A percentile compares a stretch with the other conserved stretches of the same genome.
Conservation (phyloP, 2,113 vertebrate species). For the Ctenodactylus gundi region DNA sequence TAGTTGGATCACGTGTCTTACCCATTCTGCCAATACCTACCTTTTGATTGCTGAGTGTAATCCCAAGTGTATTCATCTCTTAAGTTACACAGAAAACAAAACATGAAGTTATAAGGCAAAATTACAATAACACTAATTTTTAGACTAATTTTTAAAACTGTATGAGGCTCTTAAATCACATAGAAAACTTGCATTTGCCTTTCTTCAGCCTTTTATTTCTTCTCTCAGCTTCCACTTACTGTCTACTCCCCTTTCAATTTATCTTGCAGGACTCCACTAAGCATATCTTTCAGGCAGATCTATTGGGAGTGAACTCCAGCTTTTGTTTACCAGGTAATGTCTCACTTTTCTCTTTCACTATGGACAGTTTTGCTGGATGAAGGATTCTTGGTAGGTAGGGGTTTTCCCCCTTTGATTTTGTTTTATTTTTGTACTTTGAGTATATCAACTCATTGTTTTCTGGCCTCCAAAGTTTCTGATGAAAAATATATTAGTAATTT, state of each 20-base stretch:
- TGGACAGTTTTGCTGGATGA: not conserved
- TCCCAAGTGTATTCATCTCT: not conserved
- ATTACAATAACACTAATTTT: not conserved
- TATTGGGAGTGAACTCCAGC: not conserved
- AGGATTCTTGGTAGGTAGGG: not conserved
- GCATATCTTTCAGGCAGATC: too few relatives aligned
- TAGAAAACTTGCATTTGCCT: not conserved
- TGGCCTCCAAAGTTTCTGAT: not conserved
- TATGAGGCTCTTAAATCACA: not conserved
- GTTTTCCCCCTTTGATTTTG: too few relatives aligned
- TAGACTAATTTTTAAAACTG: not conserved
- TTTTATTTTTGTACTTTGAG: not conserved
- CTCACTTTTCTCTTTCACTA: not conserved
- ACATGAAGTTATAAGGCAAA: not conserved
- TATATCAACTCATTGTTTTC: not conserved
- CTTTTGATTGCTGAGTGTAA: not conserved
- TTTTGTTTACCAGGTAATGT: not conserved
- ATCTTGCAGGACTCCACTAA: not conserved
- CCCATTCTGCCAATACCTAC: not conserved
- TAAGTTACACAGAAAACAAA: not conserved
- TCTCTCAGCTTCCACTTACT: not conserved
- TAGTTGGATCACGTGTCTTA: not conserved
- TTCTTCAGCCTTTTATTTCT: not conserved
- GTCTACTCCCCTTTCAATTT: not conserved
- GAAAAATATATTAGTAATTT: not conserved